phyloP scores from a whole-genome alignment of 1,140 invertebrate genomes.

The Drosophila pachea region DNA sequence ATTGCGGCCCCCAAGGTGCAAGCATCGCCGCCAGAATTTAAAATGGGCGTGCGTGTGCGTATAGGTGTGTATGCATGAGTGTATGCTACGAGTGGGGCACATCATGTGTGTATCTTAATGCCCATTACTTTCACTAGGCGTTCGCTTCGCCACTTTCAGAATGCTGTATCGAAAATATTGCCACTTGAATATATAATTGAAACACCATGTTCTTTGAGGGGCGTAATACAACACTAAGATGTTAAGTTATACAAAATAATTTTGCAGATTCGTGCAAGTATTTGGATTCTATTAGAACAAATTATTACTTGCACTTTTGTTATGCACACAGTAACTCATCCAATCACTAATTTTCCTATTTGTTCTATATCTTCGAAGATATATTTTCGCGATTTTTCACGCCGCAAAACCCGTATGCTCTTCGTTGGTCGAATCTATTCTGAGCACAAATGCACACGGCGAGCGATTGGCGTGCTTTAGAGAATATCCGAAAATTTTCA shows the following conservation, averaged over 20 bases:
- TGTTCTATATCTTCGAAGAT: constrained; percentile 25
- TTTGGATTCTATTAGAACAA: constrained; percentile 51
- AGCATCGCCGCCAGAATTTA: constrained; percentile 16
- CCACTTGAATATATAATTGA: constrained; percentile 67
- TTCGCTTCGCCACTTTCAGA: constrained; percentile 62
- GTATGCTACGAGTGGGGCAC: constrained; percentile 18
- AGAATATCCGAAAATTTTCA: constrained; percentile 44
- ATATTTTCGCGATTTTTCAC: constrained; percentile 56
- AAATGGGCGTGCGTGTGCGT: constrained; percentile 4
- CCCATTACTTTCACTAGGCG: constrained; percentile 68
- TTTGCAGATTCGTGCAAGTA: constrained; percentile 1
- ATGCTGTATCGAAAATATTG: constrained; percentile 60
- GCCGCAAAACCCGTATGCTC: constrained; percentile 49
- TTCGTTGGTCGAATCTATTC: constrained; percentile 69
- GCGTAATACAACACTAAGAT: constrained; percentile 1
- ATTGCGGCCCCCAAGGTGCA: constrained; percentile 51
- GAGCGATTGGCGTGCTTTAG: constrained; percentile 44
- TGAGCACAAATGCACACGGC: constrained; percentile 51
- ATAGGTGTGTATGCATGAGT: constrained; percentile 23
- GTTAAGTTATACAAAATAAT: constrained; percentile 25
- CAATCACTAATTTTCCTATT: constrained; percentile 24
- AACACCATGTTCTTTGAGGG: constrained; percentile 16
- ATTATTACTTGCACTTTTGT: constrained; percentile 75
- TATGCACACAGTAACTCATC: constrained; percentile 50
- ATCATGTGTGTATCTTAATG: constrained; percentile 39